Evolutionary conservation across 2,888 invertebrate genomes (phyloP).

Genomic region (Crioceris asparagi): DNA sequence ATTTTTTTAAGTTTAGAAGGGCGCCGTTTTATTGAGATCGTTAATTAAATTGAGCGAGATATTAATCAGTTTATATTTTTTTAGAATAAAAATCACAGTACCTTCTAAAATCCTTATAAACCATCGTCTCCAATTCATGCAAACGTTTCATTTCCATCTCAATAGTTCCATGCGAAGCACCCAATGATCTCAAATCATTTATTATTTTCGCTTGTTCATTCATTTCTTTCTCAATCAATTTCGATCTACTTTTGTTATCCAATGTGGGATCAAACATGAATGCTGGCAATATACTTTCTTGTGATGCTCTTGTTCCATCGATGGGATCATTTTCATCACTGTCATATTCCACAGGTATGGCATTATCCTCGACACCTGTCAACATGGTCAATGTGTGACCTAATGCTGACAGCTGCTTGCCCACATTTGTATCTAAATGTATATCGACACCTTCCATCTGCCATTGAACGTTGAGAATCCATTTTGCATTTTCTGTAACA

Average conservation of each 20-base stretch:
- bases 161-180: slow-evolving; percentile 49
- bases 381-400: slow-evolving; percentile 93
- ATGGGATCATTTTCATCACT: slow-evolving; percentile 68
- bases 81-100: slow-evolving; percentile 25
- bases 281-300: slow-evolving; percentile 70
- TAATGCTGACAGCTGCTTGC: slow-evolving; percentile 86
- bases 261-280: slow-evolving; percentile 73
- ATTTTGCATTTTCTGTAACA: slow-evolving; percentile 80
- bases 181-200: slow-evolving; percentile 60
- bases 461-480: slow-evolving; percentile 97
- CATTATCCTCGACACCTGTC: slow-evolving; percentile 72
- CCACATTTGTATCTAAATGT: slow-evolving; percentile 90
- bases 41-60: not conserved
- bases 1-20: too few relatives aligned
- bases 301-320: slow-evolving; percentile 49
- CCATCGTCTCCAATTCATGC: slow-evolving; percentile 85
- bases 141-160: slow-evolving; percentile 86
- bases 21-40: too few relatives aligned
- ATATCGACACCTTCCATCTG: slow-evolving; percentile 99
- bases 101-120: slow-evolving; percentile 87
- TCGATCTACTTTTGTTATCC: slow-evolving; percentile 76
- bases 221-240: slow-evolving; percentile 93
- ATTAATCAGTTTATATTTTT: not conserved
- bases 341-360: slow-evolving; percentile 51
- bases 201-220: slow-evolving; percentile 94